phyloP scores from a whole-genome alignment of 2,888 invertebrate species.

The Hyppa rectilinea region DNA sequence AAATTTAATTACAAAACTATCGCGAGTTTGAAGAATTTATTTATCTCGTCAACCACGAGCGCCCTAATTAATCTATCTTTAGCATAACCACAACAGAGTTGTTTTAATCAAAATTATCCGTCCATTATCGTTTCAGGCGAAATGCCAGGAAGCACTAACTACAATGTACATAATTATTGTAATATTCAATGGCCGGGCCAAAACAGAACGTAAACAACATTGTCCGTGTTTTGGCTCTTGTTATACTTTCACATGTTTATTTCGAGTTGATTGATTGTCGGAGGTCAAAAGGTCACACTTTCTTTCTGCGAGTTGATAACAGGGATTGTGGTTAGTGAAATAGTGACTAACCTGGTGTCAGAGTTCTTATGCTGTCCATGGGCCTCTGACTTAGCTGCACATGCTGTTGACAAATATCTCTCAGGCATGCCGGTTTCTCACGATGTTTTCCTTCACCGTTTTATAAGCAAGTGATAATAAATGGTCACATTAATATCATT shows the following conservation, averaged over 20 bases:
- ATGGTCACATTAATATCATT: too few species aligned
- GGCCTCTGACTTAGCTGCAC: too few species aligned
- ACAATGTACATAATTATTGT: background rate
- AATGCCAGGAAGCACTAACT: slow-evolving; percentile 18
- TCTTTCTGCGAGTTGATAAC: background rate
- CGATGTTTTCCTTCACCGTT: too few species aligned
- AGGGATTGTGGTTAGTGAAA: too few species aligned
- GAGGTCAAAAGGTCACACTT: slow-evolving; percentile 14
- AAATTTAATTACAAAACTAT: too few species aligned
- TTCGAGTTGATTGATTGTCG: slow-evolving; percentile 20
- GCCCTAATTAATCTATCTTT: background rate
- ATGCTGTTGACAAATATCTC: too few species aligned
- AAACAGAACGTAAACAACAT: slow-evolving; percentile 10
- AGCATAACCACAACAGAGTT: slow-evolving; percentile 5
- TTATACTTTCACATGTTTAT: slow-evolving; percentile 9
- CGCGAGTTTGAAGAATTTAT: slow-evolving; percentile 8
- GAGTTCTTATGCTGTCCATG: too few species aligned
- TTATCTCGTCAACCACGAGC: background rate
- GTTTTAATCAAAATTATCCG: slow-evolving; percentile 12
- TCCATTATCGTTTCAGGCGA: slow-evolving; percentile 31
- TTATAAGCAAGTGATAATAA: too few species aligned
- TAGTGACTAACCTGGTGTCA: too few species aligned
- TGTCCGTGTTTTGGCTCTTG: slow-evolving; percentile 26
- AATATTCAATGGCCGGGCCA: background rate
- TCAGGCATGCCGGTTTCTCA: too few species aligned